These are phyloP conservation scores for Alosa sapidissima DNA, from an alignment of 2,797 vertebrate genomes.

Conservation along the genomic window DNA sequence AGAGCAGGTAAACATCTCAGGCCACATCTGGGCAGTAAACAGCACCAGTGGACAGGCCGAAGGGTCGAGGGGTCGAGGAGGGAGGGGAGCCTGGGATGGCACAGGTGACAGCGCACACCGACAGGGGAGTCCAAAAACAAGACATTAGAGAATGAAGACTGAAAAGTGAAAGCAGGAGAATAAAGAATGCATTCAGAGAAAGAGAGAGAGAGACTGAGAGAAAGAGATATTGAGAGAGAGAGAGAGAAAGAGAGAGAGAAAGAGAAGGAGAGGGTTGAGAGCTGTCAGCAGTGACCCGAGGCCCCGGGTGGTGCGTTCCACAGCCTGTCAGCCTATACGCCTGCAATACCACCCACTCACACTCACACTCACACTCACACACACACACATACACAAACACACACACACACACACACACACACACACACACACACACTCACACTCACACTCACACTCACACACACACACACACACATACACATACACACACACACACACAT, in stretches of 20 bases:
- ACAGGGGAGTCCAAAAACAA: not conserved
- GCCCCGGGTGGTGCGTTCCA: slow-evolving; percentile 82
- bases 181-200: not conserved
- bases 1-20: not conserved
- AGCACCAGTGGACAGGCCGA: not conserved
- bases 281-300: slow-evolving; percentile 78
- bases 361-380: not conserved
- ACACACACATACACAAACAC: slow-evolving; percentile 20
- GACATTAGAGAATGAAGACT: not conserved
- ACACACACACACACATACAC: too few species aligned
- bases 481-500: not conserved
- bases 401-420: slow-evolving; percentile 18
- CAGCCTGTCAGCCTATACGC: slow-evolving; percentile 78
- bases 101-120: not conserved
- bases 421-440: not conserved
- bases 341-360: slow-evolving; percentile 58
- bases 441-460: not conserved
- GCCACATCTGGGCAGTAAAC: slow-evolving; percentile 20
- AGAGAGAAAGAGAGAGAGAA: not conserved
- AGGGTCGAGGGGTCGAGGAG: slow-evolving; percentile 59
- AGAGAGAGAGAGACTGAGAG: not conserved
- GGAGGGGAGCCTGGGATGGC: slow-evolving; percentile 50
- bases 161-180: not conserved
- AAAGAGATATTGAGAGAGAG: not conserved
- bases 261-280: slow-evolving; percentile 62